These are phyloP conservation scores for Syrmaticus mikado DNA, from an alignment of 2,113 vertebrate species.

Conservation along the genomic window DNA sequence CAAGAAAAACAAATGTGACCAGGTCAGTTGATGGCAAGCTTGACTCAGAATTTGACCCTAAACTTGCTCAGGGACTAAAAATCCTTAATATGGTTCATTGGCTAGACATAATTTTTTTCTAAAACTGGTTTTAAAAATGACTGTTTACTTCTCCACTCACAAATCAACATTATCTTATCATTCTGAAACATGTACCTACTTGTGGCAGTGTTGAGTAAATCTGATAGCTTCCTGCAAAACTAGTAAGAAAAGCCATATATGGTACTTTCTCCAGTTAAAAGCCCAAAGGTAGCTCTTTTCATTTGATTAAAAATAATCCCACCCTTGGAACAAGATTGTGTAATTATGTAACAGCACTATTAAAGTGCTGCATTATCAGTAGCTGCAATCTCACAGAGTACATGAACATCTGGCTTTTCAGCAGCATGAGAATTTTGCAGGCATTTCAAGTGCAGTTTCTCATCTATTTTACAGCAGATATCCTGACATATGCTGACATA, in stretches of 20 bases:
- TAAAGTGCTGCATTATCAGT: not conserved
- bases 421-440: rapidly evolving
- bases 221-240: not conserved
- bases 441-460: not conserved
- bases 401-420: not conserved
- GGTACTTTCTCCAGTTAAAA: not conserved
- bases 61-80: not conserved
- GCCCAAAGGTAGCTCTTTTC: not conserved
- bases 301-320: not conserved
- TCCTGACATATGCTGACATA: not conserved
- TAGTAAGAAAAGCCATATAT: not conserved
- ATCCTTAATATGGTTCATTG: not conserved
- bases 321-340: not conserved
- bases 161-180: not conserved
- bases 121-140: not conserved
- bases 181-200: not conserved
- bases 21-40: not conserved
- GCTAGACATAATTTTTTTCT: not conserved
- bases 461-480: not conserved
- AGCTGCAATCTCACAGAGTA: not conserved
- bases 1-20: not conserved
- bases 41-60: not conserved
- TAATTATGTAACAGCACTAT: not conserved
- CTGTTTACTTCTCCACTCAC: not conserved
- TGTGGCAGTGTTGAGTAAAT: not conserved